phyloP scores from a whole-genome alignment of 1,140 invertebrate species.

The Drosophila lowei region DNA sequence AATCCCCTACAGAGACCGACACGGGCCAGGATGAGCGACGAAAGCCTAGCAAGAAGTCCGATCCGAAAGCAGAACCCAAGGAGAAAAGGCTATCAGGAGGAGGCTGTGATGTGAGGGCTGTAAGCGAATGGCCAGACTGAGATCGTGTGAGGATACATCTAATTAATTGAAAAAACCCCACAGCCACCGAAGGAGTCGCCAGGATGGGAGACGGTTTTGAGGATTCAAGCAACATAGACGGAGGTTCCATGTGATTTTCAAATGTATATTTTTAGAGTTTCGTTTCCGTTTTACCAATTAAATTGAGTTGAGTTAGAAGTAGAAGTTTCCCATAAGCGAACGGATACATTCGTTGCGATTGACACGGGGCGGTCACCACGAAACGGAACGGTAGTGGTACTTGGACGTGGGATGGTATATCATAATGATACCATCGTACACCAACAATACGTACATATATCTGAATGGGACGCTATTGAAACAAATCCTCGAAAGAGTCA shows the following conservation, averaged over 20 bases:
- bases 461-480: too few species aligned
- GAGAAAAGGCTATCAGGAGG: neutral
- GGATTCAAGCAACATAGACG: slow-evolving; percentile 26
- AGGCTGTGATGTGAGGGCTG: slow-evolving; percentile 13
- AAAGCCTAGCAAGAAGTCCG: too few species aligned
- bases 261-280: neutral
- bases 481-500: too few species aligned
- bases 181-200: slow-evolving; percentile 17
- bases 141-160: neutral
- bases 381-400: too few species aligned
- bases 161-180: neutral
- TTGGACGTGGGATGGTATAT: too few species aligned
- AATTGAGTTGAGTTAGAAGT: too few species aligned
- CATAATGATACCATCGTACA: too few species aligned
- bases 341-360: neutral
- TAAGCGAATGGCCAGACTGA: neutral
- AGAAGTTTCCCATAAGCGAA: too few species aligned
- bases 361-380: too few species aligned
- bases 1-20: too few species aligned
- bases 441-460: too few species aligned
- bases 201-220: slow-evolving; percentile 59
- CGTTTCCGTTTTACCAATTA: slow-evolving; percentile 31
- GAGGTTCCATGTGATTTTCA: neutral
- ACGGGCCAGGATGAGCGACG: too few species aligned
- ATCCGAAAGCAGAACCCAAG: neutral